Conservation (phyloP, 2,797 vertebrate genomes). For the Crax fasciolata region DNA sequence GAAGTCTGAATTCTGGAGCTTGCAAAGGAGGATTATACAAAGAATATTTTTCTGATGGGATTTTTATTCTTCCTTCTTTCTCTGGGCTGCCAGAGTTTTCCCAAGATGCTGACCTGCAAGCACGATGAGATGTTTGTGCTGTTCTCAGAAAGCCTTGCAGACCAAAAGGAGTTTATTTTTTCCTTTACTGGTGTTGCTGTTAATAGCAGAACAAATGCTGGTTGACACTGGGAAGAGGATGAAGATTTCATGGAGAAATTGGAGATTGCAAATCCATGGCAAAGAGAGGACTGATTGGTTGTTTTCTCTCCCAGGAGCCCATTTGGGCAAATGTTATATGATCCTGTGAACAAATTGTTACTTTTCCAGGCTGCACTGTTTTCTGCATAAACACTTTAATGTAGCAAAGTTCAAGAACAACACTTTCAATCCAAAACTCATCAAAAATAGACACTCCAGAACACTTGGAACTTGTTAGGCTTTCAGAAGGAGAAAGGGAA, state of each 20-base stretch:
- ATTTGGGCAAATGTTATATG: slow-evolving; percentile 42
- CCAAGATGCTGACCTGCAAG: slow-evolving; percentile 8
- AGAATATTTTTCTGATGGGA: slow-evolving; percentile 61
- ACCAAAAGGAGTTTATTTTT: slow-evolving; percentile 44
- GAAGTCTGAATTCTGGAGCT: slow-evolving; percentile 19
- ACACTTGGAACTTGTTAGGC: slow-evolving; percentile 71
- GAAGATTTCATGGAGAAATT: slow-evolving; percentile 50
- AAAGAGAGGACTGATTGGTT: neutral
- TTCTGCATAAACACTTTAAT: slow-evolving; percentile 72
- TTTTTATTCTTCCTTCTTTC: slow-evolving; percentile 55
- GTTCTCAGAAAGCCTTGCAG: slow-evolving; percentile 27
- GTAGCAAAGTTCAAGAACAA: slow-evolving; percentile 59
- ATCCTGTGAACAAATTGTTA: slow-evolving; percentile 74
- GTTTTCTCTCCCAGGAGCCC: slow-evolving; percentile 32
- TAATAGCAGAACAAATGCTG: neutral
- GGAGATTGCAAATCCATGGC: neutral
- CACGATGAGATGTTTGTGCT: slow-evolving; percentile 44
- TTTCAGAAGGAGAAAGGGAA: neutral
- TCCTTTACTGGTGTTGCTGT: slow-evolving; percentile 31
- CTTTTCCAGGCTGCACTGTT: slow-evolving; percentile 68
- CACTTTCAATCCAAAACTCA: slow-evolving; percentile 61
- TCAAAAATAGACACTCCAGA: slow-evolving; percentile 48
- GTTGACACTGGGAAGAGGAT: slow-evolving; percentile 34
- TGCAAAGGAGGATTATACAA: slow-evolving; percentile 45
- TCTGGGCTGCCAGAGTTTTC: slow-evolving; percentile 29